phyloP scores from a whole-genome alignment of 2,797 vertebrate species.

The Poeciliopsis turneri region DNA sequence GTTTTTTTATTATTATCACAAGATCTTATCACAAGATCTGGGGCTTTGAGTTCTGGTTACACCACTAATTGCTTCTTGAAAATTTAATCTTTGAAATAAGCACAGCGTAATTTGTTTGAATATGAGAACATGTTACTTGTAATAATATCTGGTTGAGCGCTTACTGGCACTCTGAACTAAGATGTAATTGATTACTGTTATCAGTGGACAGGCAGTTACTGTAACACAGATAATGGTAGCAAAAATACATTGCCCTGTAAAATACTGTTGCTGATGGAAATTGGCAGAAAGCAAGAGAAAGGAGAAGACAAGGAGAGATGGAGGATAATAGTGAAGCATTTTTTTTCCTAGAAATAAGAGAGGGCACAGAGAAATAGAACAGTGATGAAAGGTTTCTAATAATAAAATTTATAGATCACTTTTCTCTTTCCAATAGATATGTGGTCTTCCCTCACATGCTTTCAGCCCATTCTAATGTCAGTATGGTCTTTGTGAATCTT shows the following conservation, averaged over 20 bases:
- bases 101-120: conserved; percentile 4
- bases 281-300: conserved; percentile 29
- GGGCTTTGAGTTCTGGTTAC: background rate
- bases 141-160: conserved; percentile 35
- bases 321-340: conserved; percentile 41
- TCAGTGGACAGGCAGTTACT: conserved; percentile 67
- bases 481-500: conserved; percentile 47
- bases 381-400: conserved; percentile 62
- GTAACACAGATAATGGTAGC: conserved; percentile 66
- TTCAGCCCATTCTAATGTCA: conserved; percentile 40
- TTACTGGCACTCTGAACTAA: conserved; percentile 52
- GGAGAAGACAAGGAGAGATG: conserved; percentile 28
- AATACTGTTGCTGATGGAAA: conserved; percentile 55
- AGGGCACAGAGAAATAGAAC: conserved; percentile 48
- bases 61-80: background rate
- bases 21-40: background rate
- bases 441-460: conserved; percentile 52
- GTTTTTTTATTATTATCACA: background rate
- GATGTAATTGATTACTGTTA: conserved; percentile 73
- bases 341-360: conserved; percentile 43
- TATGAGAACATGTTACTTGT: conserved; percentile 28
- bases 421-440: conserved; percentile 51
- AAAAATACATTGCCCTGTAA: conserved; percentile 55
- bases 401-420: conserved; percentile 64
- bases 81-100: background rate